A percentile compares a stretch with the other conserved stretches of the same genome.
phyloP scores from a whole-genome alignment of 1,140 invertebrate species.

The Eciton burchellii region DNA sequence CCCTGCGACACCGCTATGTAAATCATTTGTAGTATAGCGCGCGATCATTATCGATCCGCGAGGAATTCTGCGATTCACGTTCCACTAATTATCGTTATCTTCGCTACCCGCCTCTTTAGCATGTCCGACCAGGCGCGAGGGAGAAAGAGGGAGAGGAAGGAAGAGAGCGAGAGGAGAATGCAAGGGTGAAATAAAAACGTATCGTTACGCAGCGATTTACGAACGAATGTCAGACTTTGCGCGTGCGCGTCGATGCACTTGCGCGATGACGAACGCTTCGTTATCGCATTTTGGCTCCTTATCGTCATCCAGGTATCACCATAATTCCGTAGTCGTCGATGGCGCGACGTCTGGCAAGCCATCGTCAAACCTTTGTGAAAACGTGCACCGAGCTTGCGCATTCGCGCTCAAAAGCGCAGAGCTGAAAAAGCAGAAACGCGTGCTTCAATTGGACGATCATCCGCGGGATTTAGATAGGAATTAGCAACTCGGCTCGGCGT shows the following conservation, averaged over 20 bases:
- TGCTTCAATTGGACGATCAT: slow-evolving; percentile 51
- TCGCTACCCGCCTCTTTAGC: slow-evolving; percentile 15
- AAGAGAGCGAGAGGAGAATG: neutral
- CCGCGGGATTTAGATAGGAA: neutral
- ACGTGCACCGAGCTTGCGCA: neutral
- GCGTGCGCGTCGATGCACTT: slow-evolving; percentile 40
- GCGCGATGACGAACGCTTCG: slow-evolving; percentile 24
- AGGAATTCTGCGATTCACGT: slow-evolving; percentile 53
- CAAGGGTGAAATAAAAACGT: slow-evolving; percentile 31
- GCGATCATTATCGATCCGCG: slow-evolving; percentile 40
- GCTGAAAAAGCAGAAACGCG: slow-evolving; percentile 7
- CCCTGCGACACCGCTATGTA: slow-evolving; percentile 35
- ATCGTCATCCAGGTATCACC: slow-evolving; percentile 25
- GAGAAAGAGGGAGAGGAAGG: neutral
- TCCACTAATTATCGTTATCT: slow-evolving; percentile 55
- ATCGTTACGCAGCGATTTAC: slow-evolving; percentile 45
- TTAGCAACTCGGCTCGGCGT: neutral
- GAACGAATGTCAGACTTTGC: slow-evolving; percentile 35
- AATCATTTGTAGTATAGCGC: slow-evolving; percentile 48
- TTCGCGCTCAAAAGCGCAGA: slow-evolving; percentile 15
- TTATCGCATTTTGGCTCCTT: slow-evolving; percentile 57
- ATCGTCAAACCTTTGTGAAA: slow-evolving; percentile 46
- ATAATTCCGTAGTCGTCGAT: slow-evolving; percentile 46
- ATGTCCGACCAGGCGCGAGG: neutral
- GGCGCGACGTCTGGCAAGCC: slow-evolving; percentile 29